Evolutionary conservation across 2,888 invertebrate species (phyloP).

Genomic region (Lobophora halterata): DNA sequence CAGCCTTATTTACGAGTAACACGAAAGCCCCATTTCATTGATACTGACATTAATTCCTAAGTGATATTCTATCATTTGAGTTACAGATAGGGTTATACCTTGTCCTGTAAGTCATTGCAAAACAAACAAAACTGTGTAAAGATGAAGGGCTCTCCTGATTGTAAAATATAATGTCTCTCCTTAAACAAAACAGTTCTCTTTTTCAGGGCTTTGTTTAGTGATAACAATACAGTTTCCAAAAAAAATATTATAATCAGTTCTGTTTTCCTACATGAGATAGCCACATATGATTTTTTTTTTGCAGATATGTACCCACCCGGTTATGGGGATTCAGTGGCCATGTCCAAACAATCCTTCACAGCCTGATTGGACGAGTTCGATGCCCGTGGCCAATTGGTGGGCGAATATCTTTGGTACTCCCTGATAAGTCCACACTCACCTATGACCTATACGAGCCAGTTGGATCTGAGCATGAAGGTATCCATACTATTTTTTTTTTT

Average conservation of each 20-base stretch:
- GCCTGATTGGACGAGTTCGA: constrained; percentile 91
- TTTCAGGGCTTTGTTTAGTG: too few species aligned
- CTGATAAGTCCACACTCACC: constrained; percentile 93
- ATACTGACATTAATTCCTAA: too few species aligned
- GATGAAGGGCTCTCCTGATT: too few species aligned
- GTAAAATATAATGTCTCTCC: too few species aligned
- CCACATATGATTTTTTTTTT: constrained; percentile 40
- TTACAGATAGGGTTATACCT: too few species aligned
- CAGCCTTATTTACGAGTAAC: too few species aligned
- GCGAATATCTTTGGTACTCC: constrained; percentile 86
- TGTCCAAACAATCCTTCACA: constrained; percentile 95
- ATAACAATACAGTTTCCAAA: constrained; percentile 8
- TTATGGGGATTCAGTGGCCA: constrained; percentile 98
- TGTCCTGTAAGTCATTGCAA: too few species aligned
- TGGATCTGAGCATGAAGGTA: constrained; percentile 85
- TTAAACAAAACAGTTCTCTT: too few species aligned
- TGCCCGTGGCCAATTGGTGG: constrained; percentile 95
- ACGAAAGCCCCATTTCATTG: too few species aligned
- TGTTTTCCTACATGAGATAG: not conserved
- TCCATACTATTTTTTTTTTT: constrained; percentile 1
- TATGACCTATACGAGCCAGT: constrained; percentile 95
- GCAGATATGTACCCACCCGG: constrained; percentile 92
- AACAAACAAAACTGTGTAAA: too few species aligned
- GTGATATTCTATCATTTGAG: too few species aligned
- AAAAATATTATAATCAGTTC: constrained; percentile 11